phyloP scores from a whole-genome alignment of 2,797 vertebrate species.

The Parotocinclus haroldoi region DNA sequence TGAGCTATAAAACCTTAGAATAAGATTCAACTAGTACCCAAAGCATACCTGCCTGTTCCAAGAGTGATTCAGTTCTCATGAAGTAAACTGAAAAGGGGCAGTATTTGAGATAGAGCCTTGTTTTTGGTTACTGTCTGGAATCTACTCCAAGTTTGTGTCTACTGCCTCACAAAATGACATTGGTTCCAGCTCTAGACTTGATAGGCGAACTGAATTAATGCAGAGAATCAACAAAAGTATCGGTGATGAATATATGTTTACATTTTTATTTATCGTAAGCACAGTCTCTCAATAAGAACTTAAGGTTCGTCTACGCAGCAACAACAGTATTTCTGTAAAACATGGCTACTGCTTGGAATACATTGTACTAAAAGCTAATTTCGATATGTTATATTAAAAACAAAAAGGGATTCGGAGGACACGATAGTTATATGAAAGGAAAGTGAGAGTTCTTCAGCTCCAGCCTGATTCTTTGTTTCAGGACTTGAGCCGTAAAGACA shows the following conservation, averaged over 20 bases:
- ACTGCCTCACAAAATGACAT: no score
- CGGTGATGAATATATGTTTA: no score
- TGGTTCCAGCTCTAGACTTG: no score
- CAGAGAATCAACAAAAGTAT: neutral
- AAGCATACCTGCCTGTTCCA: no score
- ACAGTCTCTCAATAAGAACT: neutral
- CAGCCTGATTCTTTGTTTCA: conserved; percentile 62
- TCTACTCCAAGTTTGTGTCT: no score
- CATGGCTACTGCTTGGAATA: neutral
- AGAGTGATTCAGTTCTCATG: no score
- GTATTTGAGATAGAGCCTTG: no score
- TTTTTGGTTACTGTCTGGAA: no score
- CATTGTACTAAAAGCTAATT: no score
- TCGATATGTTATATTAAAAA: neutral
- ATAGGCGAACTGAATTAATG: neutral
- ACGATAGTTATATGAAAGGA: conserved; percentile 4
- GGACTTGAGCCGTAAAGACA: conserved; percentile 39
- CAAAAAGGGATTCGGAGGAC: neutral
- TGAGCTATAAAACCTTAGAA: no score
- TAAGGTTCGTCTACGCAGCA: conserved; percentile 22
- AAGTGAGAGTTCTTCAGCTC: neutral
- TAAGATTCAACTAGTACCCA: no score
- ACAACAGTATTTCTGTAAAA: conserved; percentile 13
- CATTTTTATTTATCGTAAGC: neutral
- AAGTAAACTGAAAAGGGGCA: no score